Evolutionary conservation across 2,888 invertebrate species (phyloP), one percentile per base, ranked within the genome.

Genomic region (Melanchra persicariae): DNA sequence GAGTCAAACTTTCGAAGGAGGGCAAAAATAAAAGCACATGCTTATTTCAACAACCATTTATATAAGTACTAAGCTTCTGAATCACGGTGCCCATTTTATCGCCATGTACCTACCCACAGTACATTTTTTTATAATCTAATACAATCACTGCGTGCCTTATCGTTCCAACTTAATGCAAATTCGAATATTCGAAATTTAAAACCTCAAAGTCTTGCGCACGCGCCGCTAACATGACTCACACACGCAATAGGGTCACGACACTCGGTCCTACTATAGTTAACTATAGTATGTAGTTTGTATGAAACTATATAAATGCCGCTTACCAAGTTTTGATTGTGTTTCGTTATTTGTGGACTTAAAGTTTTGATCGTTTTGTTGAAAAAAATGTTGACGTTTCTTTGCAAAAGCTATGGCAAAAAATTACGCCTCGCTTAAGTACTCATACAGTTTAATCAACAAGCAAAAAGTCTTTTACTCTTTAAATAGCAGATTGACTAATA

Each of bases 221-320:
- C 95, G 95, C 92, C 92, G 89, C 87, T 74, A 83, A 86, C 93
- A 91, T 95, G 95, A 95, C 88, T 95, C 95, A 95, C 91, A 90
- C 89, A 90, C 92, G 91, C 95, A 95, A 95, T 93, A 95, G 94
- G 95, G 95, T 95, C 95, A 95, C 94, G 94, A 94, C 93, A 90
- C 84, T 82, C 91, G 87, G 88, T 88, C 80, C 78, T 87, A 86
- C 88, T 89, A 90, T 85, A 84, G 74, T 81, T 76, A 70, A 79
- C 82, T 87, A 88, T 89, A 89, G 80, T 85, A 87, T 85, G 58
- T 81, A 87, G 84, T 80, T 83, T 79, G 81, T 85, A 79, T 84
- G 83, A 85, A 88, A 89, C 88, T 90, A 89, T 90, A 90, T 84
- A 87, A 87, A 87, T 81, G 85, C 85, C 89, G 89, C 90, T 91